Evolutionary conservation across 2,888 invertebrate species (phyloP).

Genomic region (Heterodera filipjevi): DNA sequence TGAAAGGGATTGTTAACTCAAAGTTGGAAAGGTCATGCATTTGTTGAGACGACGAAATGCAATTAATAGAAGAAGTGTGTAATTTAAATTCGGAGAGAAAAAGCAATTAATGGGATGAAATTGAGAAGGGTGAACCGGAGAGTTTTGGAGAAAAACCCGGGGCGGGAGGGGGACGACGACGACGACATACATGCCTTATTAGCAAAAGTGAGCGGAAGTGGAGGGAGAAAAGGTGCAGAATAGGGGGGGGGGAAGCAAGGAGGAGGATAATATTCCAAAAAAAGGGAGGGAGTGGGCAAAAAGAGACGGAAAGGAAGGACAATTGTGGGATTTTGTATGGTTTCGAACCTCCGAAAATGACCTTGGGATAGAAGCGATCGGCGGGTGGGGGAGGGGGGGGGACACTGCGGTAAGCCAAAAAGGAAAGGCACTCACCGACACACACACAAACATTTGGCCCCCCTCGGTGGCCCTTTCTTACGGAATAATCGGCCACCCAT

Average conservation of each 20-base stretch:
- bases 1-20: too few species aligned
- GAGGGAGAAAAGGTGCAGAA: neutral
- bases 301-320: neutral
- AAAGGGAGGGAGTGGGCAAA: neutral
- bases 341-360: too few species aligned
- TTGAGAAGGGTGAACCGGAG: neutral
- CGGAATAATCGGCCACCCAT: too few species aligned
- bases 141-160: neutral
- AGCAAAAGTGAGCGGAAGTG: neutral
- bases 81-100: neutral
- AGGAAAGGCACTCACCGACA: neutral
- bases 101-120: neutral
- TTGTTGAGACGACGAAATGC: neutral
- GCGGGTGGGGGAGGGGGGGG: neutral
- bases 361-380: too few species aligned
- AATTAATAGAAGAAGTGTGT: neutral
- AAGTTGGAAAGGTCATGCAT: neutral
- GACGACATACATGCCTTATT: neutral
- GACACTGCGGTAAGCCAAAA: neutral
- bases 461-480: too few species aligned
- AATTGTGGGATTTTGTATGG: neutral
- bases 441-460: too few species aligned
- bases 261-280: neutral
- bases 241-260: neutral
- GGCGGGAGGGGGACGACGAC: neutral